Percentiles rank a stretch among this genome's conserved stretches.
These are phyloP conservation scores for Hippocampus kuda DNA, from an alignment of 2,797 vertebrate genomes.

Conservation along the genomic window DNA sequence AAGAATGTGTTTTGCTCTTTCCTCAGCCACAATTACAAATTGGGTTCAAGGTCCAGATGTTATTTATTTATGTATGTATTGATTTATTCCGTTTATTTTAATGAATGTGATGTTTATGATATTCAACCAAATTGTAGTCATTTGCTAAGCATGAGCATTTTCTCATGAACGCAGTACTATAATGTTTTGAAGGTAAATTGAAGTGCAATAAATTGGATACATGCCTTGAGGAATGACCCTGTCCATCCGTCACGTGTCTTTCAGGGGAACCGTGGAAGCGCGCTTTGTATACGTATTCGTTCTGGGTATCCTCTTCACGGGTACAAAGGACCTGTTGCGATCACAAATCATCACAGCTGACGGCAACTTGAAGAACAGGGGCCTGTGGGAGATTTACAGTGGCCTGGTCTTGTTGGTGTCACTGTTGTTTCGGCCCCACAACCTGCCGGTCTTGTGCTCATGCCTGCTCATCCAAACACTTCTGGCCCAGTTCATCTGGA, in stretches of 20 bases:
- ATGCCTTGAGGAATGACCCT: background rate
- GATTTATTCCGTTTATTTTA: too few species aligned
- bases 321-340: slow-evolving; percentile 82
- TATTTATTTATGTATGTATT: too few species aligned
- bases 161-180: too few species aligned
- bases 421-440: slow-evolving; percentile 82
- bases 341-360: slow-evolving; percentile 76
- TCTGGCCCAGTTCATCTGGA: slow-evolving; percentile 84
- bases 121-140: too few species aligned
- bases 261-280: slow-evolving; percentile 87
- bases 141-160: too few species aligned
- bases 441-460: slow-evolving; percentile 81
- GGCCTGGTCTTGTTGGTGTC: slow-evolving; percentile 82
- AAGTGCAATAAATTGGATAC: background rate
- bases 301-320: slow-evolving; percentile 87
- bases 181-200: too few species aligned
- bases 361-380: slow-evolving; percentile 63
- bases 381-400: slow-evolving; percentile 86
- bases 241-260: slow-evolving; percentile 24
- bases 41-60: too few species aligned
- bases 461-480: slow-evolving; percentile 79
- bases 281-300: slow-evolving; percentile 91
- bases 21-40: too few species aligned
- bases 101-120: too few species aligned
- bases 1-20: too few species aligned